These are phyloP conservation scores for Thamnaconus septentrionalis DNA, from an alignment of 2,113 vertebrate species.

Conservation along the genomic window DNA sequence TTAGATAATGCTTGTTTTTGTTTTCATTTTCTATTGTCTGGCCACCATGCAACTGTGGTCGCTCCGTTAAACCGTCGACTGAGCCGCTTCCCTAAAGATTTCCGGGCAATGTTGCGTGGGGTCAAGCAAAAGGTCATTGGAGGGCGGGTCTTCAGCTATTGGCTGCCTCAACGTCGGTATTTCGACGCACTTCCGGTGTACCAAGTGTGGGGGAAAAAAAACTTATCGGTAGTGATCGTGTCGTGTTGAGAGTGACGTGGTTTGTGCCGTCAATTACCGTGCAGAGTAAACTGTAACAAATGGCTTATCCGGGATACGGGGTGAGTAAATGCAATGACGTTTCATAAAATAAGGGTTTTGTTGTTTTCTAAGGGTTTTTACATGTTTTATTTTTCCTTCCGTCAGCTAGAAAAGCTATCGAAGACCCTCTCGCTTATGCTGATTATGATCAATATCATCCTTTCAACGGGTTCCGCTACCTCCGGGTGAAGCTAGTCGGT, in stretches of 20 bases:
- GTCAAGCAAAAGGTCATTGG: too few species aligned
- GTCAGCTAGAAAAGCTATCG: slow-evolving; percentile 5
- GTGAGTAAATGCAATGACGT: slow-evolving; percentile 46
- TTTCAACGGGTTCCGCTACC: too few species aligned
- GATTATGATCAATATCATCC: too few species aligned
- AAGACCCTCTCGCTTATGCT: too few species aligned
- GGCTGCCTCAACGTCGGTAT: background rate
- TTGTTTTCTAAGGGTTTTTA: background rate
- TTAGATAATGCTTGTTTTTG: too few species aligned
- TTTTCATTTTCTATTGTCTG: too few species aligned
- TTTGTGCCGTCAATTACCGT: background rate
- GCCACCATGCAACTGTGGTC: too few species aligned
- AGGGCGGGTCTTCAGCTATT: slow-evolving; percentile 18
- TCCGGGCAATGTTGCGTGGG: too few species aligned
- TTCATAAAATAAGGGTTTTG: background rate
- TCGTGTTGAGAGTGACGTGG: background rate
- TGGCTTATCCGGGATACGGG: slow-evolving; percentile 72
- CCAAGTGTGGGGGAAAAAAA: background rate
- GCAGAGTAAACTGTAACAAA: slow-evolving; percentile 2
- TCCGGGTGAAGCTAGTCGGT: too few species aligned
- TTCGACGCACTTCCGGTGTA: slow-evolving; percentile 22
- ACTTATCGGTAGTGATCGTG: slow-evolving; percentile 43
- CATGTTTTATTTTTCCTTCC: background rate
- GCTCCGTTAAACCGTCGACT: too few species aligned
- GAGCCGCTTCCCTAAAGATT: too few species aligned